These are phyloP conservation scores for Callospermophilus lateralis DNA, from an alignment of 2,113 vertebrate species.

Conservation along the genomic window DNA sequence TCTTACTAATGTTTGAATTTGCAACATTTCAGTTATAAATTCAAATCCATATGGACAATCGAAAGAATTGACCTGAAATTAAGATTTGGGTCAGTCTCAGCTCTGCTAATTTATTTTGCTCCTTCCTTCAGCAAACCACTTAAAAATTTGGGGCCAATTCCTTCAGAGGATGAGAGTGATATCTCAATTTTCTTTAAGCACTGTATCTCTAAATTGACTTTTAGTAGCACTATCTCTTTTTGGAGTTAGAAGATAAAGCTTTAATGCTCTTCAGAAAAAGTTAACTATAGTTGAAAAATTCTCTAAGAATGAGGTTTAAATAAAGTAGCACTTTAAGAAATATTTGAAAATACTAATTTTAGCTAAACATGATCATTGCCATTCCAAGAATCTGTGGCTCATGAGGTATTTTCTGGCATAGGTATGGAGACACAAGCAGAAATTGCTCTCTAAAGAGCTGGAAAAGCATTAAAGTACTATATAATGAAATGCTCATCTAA, in stretches of 20 bases:
- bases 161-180: background rate
- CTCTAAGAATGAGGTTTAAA: slow-evolving; percentile 43
- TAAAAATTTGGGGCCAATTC: slow-evolving; percentile 45
- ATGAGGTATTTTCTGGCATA: slow-evolving; percentile 18
- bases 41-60: background rate
- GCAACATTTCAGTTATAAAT: background rate
- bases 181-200: slow-evolving; percentile 26
- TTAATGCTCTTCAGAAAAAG: slow-evolving; percentile 49
- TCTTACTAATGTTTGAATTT: slow-evolving; percentile 5
- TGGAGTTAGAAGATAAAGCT: slow-evolving; percentile 35
- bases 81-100: background rate
- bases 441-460: background rate
- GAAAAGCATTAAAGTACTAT: background rate
- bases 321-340: slow-evolving; percentile 29
- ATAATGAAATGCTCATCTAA: slow-evolving; percentile 38
- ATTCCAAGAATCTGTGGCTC: background rate
- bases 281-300: slow-evolving; percentile 59
- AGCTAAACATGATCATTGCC: background rate
- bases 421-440: background rate
- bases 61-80: slow-evolving; percentile 14
- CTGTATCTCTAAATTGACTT: slow-evolving; percentile 49
- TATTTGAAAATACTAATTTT: slow-evolving; percentile 56
- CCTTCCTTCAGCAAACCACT: slow-evolving; percentile 17
- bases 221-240: slow-evolving; percentile 24
- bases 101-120: slow-evolving; percentile 38